Conservation (phyloP, 2,888 invertebrate species). For the Limnephilus auricula region DNA sequence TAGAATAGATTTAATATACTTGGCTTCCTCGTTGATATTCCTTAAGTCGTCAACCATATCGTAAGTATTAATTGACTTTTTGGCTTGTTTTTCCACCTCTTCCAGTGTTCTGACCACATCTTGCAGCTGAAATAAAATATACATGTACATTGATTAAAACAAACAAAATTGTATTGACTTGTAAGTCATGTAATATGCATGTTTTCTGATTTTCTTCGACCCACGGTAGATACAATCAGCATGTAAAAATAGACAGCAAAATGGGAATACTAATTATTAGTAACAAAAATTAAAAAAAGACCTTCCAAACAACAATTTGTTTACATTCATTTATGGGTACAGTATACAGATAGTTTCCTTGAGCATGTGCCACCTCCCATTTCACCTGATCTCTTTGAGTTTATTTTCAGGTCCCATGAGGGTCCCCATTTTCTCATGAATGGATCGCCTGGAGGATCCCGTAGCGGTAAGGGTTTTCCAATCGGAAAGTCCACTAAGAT, state of each 20-base stretch:
- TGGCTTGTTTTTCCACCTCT: constrained; percentile 69
- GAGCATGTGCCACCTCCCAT: too few species aligned
- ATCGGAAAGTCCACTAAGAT: too few species aligned
- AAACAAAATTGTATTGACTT: neutral
- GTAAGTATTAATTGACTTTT: constrained; percentile 59
- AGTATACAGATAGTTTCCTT: too few species aligned
- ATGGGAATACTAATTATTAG: neutral
- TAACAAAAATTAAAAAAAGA: too few species aligned
- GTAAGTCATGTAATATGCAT: neutral
- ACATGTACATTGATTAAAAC: neutral
- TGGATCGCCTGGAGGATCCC: too few species aligned
- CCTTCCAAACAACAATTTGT: too few species aligned
- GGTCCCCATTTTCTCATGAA: too few species aligned
- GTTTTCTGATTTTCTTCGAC: neutral
- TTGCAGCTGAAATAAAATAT: constrained; percentile 69
- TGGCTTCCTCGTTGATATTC: constrained; percentile 18
- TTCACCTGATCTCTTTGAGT: too few species aligned
- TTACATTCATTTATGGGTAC: too few species aligned
- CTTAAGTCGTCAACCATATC: constrained; percentile 38
- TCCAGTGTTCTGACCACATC: constrained; percentile 72
- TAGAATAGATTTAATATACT: constrained; percentile 30
- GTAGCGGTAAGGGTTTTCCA: too few species aligned
- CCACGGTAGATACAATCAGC: neutral
- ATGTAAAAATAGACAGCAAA: neutral
- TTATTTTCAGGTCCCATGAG: too few species aligned